Conservation (phyloP, 1,140 invertebrate genomes). For the Cyphomyrmex costatus region DNA sequence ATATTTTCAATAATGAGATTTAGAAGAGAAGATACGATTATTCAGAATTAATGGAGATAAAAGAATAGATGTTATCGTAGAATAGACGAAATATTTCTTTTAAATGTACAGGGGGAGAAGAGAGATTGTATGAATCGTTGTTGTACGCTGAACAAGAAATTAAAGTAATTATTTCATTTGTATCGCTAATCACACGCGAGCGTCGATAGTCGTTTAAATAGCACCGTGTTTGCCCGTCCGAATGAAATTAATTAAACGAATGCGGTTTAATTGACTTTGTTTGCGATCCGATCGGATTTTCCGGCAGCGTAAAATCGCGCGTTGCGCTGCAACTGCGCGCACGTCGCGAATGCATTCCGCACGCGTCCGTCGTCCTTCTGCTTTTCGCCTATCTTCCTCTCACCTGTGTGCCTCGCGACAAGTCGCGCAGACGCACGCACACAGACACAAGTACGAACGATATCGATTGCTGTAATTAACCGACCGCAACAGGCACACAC, state of each 20-base stretch:
- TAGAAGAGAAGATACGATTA: neutral
- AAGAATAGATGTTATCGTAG: neutral
- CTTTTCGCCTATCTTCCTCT: conserved; percentile 39
- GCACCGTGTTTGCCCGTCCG: neutral
- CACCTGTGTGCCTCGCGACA: conserved; percentile 47
- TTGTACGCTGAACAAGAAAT: neutral
- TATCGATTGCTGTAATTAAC: conserved; percentile 79
- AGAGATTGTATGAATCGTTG: neutral
- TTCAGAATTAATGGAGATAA: neutral
- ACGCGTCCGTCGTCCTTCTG: conserved; percentile 23
- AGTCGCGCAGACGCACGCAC: conserved; percentile 57
- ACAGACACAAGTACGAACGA: conserved; percentile 61
- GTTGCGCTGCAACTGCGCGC: neutral
- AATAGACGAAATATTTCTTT: neutral
- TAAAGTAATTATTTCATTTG: conserved; percentile 42
- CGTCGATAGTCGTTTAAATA: conserved; percentile 26
- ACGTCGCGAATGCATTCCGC: conserved; percentile 15
- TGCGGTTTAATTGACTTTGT: conserved; percentile 53
- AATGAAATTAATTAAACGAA: conserved; percentile 58
- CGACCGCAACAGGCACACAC: conserved; percentile 55
- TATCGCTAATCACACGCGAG: conserved; percentile 36
- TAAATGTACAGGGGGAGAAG: too few relatives aligned
- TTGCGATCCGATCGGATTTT: conserved; percentile 43
- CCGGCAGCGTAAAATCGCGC: conserved; percentile 3
- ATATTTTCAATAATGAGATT: neutral